Evolutionary conservation across 2,113 vertebrate genomes (phyloP).

Genomic region (Hypocryptadius cinnamomeus): DNA sequence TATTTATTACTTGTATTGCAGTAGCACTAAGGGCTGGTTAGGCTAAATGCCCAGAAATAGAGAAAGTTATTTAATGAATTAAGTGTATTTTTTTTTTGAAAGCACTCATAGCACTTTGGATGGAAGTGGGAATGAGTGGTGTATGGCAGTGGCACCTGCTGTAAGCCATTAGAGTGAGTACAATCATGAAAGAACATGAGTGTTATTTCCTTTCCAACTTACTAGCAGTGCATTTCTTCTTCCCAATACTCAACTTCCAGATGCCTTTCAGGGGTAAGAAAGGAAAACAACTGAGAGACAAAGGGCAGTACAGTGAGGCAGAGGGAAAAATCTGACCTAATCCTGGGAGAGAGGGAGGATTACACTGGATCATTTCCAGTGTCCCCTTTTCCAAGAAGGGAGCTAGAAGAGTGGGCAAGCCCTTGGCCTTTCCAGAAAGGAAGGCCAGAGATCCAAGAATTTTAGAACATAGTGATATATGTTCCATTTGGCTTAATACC

Average conservation of each 20-base stretch:
- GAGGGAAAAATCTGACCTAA: background rate
- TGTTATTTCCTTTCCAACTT: background rate
- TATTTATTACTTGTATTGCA: conserved; percentile 41
- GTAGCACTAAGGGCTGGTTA: background rate
- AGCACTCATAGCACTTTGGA: background rate
- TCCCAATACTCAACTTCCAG: background rate
- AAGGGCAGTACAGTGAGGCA: background rate
- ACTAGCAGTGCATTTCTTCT: background rate
- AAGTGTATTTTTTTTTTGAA: background rate
- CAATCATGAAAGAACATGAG: background rate
- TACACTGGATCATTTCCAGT: background rate
- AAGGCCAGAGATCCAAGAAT: background rate
- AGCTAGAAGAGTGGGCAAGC: background rate
- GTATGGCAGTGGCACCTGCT: background rate
- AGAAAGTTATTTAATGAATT: conserved; percentile 22
- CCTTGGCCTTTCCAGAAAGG: background rate
- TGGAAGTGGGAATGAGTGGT: background rate
- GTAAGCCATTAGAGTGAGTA: background rate
- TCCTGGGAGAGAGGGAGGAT: background rate
- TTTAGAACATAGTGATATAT: background rate
- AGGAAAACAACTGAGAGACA: background rate
- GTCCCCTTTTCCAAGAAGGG: background rate
- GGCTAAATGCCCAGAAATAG: conserved; percentile 31
- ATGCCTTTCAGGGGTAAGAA: background rate
- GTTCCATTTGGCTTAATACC: background rate